These are phyloP conservation scores for Embiotoca jacksoni DNA, from an alignment of 2,113 vertebrate species.

Conservation along the genomic window DNA sequence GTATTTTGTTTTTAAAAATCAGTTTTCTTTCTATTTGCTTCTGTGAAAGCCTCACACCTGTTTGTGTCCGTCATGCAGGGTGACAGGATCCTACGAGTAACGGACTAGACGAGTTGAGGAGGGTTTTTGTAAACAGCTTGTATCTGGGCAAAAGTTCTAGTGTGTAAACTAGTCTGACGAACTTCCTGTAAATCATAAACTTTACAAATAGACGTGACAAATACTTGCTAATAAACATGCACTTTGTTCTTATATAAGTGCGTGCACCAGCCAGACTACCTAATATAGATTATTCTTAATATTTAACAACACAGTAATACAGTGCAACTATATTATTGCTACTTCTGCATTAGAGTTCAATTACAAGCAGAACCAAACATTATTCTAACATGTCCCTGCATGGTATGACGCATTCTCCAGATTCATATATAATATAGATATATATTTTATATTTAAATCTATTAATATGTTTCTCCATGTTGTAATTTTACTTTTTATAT, in stretches of 20 bases:
- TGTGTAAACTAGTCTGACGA: background rate
- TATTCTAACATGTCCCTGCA: too few relatives aligned
- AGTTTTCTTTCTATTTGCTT: slow-evolving; percentile 2
- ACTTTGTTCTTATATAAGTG: background rate
- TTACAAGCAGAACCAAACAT: too few relatives aligned
- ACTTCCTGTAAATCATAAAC: background rate
- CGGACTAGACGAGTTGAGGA: slow-evolving; percentile 22
- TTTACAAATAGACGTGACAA: background rate
- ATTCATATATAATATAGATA: too few relatives aligned
- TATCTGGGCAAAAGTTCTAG: slow-evolving; percentile 37
- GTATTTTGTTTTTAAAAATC: background rate
- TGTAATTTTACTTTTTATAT: too few relatives aligned
- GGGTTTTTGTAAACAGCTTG: slow-evolving; percentile 40
- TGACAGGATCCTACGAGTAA: slow-evolving; percentile 65
- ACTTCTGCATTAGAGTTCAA: too few relatives aligned
- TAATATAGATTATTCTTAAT: background rate
- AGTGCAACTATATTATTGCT: too few relatives aligned
- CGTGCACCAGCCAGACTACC: too few relatives aligned
- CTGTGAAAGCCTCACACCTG: slow-evolving; percentile 71
- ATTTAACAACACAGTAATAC: too few relatives aligned
- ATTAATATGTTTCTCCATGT: too few relatives aligned
- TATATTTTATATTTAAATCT: too few relatives aligned
- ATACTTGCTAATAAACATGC: background rate
- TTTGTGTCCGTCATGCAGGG: slow-evolving; percentile 74
- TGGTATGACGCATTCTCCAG: too few relatives aligned